Evolutionary conservation across 2,797 vertebrate genomes (phyloP), one percentile per base, ranked within the genome.

Genomic region (Poecilia velifera): DNA sequence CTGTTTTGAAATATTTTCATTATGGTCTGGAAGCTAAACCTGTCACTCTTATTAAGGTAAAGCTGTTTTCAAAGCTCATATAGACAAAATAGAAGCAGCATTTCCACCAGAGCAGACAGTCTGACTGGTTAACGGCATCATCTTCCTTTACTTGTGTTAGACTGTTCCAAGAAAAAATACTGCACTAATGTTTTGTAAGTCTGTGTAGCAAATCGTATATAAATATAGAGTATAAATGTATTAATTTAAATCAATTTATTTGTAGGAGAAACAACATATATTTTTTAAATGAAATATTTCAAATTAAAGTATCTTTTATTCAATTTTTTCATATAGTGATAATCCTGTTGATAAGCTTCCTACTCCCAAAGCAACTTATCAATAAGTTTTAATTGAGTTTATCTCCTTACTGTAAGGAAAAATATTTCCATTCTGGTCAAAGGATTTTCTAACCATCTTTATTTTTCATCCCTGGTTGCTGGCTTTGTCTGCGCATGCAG

Each of bases 401-500:
- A 71, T 12, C 41, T 16, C 25, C 22, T 10, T 3, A 14, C 68
- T 71, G 39, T 43, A 45, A 45, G 41, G 12, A 45, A 13, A 45
- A 28, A 68, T 25, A 13, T 68, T 41, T 68, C 22, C 10, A 22
- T 25, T 22, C 22, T 12, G 34, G 36, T 68, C 22, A 41, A 41
- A 41, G 4, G 20, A 6, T 71, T 41, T 43, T 70, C 6, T 6
- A 71, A 28, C 25, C 43, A 46, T 25, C 74, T 71, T 74, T 20
- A 83, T 80, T 82, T 83, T 86, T 78, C 74, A 78, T 66, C 82
- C 87, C 41, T 47, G 76, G 73, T 31, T 72, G 80, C 73, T 80
- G 2, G 51, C 83, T 82, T 86, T 0, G 70, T 80, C 64, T 89
- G 89, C 84, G 81, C 78, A 80, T 79, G 83, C 43, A 75, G 76